Conservation (phyloP, 2,888 invertebrate species). For the Fragum sueziense region DNA sequence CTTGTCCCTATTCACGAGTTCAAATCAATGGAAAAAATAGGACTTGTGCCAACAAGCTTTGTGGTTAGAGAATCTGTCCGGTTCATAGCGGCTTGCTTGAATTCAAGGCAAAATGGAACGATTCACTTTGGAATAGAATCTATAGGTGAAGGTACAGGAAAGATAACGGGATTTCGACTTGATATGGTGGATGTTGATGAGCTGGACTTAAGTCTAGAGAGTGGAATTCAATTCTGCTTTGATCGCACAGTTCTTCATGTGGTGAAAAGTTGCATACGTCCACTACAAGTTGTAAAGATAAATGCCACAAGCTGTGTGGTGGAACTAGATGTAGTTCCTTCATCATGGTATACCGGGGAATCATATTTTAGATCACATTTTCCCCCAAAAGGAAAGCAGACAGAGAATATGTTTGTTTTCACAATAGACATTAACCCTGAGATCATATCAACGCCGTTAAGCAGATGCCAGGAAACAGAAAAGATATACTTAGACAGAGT, state of each 20-base stretch:
- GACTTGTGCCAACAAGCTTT: background rate
- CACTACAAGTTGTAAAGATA: constrained; percentile 22
- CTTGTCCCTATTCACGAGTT: constrained; percentile 40
- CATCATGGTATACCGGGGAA: background rate
- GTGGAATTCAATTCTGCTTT: background rate
- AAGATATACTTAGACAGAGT: background rate
- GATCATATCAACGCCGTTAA: background rate
- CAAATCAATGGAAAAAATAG: background rate
- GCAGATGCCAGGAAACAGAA: background rate
- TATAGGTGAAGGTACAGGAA: background rate
- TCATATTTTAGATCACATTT: constrained; percentile 14
- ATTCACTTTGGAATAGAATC: constrained; percentile 45
- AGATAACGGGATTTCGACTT: constrained; percentile 19
- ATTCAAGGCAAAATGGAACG: constrained; percentile 39
- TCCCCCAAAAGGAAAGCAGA: constrained; percentile 38
- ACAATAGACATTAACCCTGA: background rate
- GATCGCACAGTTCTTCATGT: background rate
- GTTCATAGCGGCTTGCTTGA: constrained; percentile 38
- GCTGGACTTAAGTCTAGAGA: background rate
- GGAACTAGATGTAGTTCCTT: constrained; percentile 42
- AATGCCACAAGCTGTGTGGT: constrained; percentile 17
- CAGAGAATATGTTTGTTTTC: background rate
- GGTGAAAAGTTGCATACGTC: constrained; percentile 28
- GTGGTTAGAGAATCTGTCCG: constrained; percentile 30
- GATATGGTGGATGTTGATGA: no score